These are phyloP conservation scores for Thecocarcelia acutangulata DNA, from an alignment of 2,888 invertebrate genomes.

Conservation along the genomic window DNA sequence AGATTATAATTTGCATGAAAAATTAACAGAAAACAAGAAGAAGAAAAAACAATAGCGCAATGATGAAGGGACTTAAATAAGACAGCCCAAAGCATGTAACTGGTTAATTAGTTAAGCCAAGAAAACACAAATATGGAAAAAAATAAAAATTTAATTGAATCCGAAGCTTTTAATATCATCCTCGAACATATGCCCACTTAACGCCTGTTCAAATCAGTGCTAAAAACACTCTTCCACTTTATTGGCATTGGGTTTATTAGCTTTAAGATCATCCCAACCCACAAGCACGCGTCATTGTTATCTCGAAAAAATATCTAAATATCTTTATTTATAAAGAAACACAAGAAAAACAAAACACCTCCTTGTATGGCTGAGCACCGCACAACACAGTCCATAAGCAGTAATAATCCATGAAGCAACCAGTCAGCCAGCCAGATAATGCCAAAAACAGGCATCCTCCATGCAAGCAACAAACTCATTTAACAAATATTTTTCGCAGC, in stretches of 20 bases:
- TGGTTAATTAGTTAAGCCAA: slow-evolving; percentile 25
- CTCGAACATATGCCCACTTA: slow-evolving; percentile 57
- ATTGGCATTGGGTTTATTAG: slow-evolving; percentile 17
- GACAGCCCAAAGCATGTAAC: not conserved
- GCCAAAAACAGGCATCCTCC: slow-evolving; percentile 4
- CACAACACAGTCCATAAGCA: slow-evolving; percentile 38
- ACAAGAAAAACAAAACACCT: slow-evolving; percentile 46
- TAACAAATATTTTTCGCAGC: not conserved
- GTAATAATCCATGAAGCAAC: slow-evolving; percentile 25
- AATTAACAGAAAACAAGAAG: slow-evolving; percentile 38
- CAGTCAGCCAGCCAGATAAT: slow-evolving; percentile 1
- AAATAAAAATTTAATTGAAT: slow-evolving; percentile 21
- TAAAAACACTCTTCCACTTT: slow-evolving; percentile 16
- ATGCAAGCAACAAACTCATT: not conserved
- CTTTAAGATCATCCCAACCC: slow-evolving; percentile 54
- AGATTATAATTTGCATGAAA: slow-evolving; percentile 54
- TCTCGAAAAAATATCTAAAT: slow-evolving; percentile 58
- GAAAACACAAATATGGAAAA: slow-evolving; percentile 5
- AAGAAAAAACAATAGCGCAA: slow-evolving; percentile 5
- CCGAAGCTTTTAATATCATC: slow-evolving; percentile 16
- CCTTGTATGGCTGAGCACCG: slow-evolving; percentile 41
- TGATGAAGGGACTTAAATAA: not conserved
- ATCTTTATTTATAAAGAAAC: slow-evolving; percentile 50
- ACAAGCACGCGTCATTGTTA: slow-evolving; percentile 66
- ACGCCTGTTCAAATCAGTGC: slow-evolving; percentile 52